phyloP scores from a whole-genome alignment of 2,113 vertebrate genomes.

The Peucedramus taeniatus region DNA sequence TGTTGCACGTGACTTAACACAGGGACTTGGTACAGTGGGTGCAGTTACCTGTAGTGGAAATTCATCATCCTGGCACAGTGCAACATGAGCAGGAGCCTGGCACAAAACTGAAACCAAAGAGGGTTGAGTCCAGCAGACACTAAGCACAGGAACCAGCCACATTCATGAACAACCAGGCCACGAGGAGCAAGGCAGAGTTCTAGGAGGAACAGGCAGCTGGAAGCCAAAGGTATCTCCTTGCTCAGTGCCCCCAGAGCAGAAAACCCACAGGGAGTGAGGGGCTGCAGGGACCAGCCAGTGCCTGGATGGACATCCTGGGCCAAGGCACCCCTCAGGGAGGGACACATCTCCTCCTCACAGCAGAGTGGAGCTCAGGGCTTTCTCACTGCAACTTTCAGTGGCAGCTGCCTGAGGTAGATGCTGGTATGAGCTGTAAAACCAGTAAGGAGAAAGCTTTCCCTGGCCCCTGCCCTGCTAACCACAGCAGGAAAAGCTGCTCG shows the following conservation, averaged over 20 bases:
- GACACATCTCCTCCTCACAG: not conserved
- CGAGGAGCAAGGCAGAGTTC: not conserved
- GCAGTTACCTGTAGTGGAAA: not conserved
- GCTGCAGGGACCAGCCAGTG: not conserved
- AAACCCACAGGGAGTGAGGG: not conserved
- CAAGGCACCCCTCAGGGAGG: not conserved
- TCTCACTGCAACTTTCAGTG: not conserved
- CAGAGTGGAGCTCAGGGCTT: fast-evolving
- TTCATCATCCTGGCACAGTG: not conserved
- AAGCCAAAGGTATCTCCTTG: not conserved
- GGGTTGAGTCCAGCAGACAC: not conserved
- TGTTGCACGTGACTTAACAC: fast-evolving
- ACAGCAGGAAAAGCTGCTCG: constrained; percentile 48
- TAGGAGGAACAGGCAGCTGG: not conserved
- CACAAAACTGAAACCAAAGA: not conserved
- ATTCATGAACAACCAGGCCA: not conserved
- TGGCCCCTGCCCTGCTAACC: constrained; percentile 26
- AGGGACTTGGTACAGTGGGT: fast-evolving
- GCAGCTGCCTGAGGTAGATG: not conserved
- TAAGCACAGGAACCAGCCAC: not conserved
- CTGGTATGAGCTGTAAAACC: not conserved
- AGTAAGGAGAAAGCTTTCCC: not conserved
- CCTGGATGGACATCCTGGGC: not conserved
- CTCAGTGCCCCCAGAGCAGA: not conserved
- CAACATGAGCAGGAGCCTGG: not conserved